phyloP scores from a whole-genome alignment of 2,888 invertebrate species.

The Sinhomidia bicolor region DNA sequence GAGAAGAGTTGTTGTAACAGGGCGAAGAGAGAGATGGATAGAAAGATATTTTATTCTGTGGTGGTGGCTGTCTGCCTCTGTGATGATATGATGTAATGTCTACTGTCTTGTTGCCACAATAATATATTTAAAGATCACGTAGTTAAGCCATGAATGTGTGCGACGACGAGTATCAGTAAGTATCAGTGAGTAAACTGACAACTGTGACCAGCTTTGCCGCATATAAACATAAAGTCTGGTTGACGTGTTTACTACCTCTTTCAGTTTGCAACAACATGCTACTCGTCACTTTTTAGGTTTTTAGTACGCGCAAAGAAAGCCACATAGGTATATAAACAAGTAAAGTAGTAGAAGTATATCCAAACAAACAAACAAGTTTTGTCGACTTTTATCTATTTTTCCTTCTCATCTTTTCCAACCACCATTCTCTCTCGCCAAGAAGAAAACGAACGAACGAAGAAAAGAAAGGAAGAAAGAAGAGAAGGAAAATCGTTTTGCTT shows the following conservation, averaged over 20 bases:
- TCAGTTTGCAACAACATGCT: constrained; percentile 46
- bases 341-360: neutral
- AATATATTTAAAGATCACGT: constrained; percentile 48
- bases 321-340: no score
- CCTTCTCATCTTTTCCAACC: neutral
- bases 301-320: neutral
- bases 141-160: constrained; percentile 32
- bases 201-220: constrained; percentile 42
- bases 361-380: constrained; percentile 10
- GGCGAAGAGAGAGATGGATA: neutral
- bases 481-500: constrained; percentile 28
- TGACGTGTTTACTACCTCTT: constrained; percentile 51
- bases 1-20: constrained; percentile 10
- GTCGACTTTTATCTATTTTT: constrained; percentile 44
- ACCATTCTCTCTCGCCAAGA: no score
- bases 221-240: constrained; percentile 25
- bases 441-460: no score
- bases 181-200: constrained; percentile 17
- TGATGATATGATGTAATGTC: constrained; percentile 41
- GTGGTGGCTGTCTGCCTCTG: constrained; percentile 1
- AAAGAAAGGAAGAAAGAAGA: neutral
- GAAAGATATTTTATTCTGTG: constrained; percentile 36
- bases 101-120: neutral
- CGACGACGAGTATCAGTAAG: neutral
- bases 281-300: constrained; percentile 34